Evolutionary conservation across 2,113 vertebrate species (phyloP), one percentile per base, ranked within the genome.

Genomic region (Lophochroa leadbeateri): DNA sequence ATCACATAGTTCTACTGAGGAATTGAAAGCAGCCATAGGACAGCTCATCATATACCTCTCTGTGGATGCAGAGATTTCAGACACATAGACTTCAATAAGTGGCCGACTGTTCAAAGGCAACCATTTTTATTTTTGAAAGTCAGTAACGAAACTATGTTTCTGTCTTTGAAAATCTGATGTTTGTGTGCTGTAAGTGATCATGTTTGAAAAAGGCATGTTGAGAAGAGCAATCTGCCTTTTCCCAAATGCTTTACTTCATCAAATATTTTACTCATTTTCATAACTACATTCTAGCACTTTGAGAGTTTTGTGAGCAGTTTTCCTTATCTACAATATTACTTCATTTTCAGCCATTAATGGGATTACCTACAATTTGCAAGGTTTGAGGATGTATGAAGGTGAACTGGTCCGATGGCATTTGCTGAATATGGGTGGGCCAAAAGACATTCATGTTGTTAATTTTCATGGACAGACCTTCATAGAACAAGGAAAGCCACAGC

Each of bases 381-480:
- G 99, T 47, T 98, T 99, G 88, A 98, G 97, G 83, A 99, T 99
- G 99, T 99, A 99, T 44, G 98, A 98, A 78, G 98, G 98, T 74
- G 98, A 99, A 96, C 94, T 97, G 17, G 98, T 98, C 68, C 97
- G 97, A 75, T 98, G 99, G 98, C 98, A 99, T 94, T 96, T 99
- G 81, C 96, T 99, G 90, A 99, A 99, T 97, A 96, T 99, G 98
- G 99, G 99, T 14, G 97, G 98, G 57, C 97, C 98, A 46, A 98
- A 92, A 88, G 99, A 99, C 92, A 96, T 99, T 55, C 99, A 99
- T 9, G 99, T 99, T 52, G 90, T 99, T 96, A 97, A 99, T 96
- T 99, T 99, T 93, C 99, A 99, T 24, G 99, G 99, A 27, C 99
- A 99, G 97, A 99, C 98, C 9, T 98, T 99, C 90, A 91, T 97